phyloP scores from a whole-genome alignment of 2,113 vertebrate species.

The Neopipo cinnamomea region DNA sequence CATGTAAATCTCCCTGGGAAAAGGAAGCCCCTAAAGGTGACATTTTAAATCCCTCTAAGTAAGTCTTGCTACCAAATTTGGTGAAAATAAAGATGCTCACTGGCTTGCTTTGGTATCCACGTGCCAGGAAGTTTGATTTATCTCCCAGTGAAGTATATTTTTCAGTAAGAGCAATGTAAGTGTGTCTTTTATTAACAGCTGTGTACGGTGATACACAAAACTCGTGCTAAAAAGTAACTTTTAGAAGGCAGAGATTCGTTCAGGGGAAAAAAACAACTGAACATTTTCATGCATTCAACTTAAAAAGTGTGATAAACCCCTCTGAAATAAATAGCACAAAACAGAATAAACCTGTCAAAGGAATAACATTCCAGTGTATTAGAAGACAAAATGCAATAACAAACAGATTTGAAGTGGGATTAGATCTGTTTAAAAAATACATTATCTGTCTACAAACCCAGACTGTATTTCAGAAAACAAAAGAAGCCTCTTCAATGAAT shows the following conservation, averaged over 20 bases:
- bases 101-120: neutral
- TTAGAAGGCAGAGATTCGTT: constrained; percentile 8
- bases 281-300: neutral
- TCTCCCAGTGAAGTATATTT: neutral
- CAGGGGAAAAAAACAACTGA: neutral
- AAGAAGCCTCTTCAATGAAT: neutral
- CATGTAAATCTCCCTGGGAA: neutral
- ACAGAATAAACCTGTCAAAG: constrained; percentile 72
- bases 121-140: neutral
- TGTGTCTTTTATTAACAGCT: neutral
- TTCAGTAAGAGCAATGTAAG: neutral
- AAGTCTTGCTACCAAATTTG: neutral
- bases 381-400: constrained; percentile 61
- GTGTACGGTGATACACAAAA: neutral
- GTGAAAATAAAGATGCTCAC: neutral
- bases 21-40: neutral
- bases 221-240: neutral
- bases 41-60: neutral
- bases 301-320: neutral
- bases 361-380: constrained; percentile 34
- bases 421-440: constrained; percentile 65
- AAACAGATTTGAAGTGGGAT: constrained; percentile 48
- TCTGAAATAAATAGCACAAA: constrained; percentile 51
- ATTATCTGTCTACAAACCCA: neutral
- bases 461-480: constrained; percentile 47